These are phyloP conservation scores for Thamnophis sirtalis DNA, from an alignment of 2,113 vertebrate genomes.

Conservation along the genomic window DNA sequence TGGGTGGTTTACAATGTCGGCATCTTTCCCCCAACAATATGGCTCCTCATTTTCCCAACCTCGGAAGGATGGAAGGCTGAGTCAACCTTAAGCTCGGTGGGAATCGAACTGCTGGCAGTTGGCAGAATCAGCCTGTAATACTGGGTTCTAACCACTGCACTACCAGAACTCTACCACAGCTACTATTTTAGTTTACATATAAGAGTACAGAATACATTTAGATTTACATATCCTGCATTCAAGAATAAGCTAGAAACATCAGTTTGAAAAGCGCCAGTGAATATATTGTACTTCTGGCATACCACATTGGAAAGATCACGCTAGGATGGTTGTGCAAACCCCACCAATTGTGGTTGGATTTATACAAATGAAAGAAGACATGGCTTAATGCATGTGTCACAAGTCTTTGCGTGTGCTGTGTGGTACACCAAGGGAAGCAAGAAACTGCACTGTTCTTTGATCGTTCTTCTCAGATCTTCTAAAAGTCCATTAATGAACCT, in stretches of 20 bases:
- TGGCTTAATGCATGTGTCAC: background rate
- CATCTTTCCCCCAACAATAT: background rate
- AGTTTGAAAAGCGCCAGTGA: background rate
- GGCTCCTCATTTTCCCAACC: background rate
- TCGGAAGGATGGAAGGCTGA: background rate
- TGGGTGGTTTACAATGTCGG: background rate
- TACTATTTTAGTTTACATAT: too few species aligned
- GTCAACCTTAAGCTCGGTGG: background rate
- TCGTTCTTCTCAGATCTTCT: background rate
- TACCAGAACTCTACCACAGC: background rate
- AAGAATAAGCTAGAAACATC: background rate
- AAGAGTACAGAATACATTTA: too few species aligned
- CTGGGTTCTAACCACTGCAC: background rate
- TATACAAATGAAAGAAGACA: background rate
- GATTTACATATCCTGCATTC: background rate
- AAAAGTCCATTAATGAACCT: conserved; percentile 47
- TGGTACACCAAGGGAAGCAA: background rate
- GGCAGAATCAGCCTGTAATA: too few species aligned
- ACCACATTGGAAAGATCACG: background rate
- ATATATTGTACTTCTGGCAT: background rate
- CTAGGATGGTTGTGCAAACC: background rate
- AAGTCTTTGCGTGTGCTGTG: background rate
- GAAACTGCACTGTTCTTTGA: background rate
- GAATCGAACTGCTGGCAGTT: too few species aligned
- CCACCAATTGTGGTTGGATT: background rate